Conservation (phyloP, 2,797 vertebrate genomes). For the Lindbergichthys nudifrons region DNA sequence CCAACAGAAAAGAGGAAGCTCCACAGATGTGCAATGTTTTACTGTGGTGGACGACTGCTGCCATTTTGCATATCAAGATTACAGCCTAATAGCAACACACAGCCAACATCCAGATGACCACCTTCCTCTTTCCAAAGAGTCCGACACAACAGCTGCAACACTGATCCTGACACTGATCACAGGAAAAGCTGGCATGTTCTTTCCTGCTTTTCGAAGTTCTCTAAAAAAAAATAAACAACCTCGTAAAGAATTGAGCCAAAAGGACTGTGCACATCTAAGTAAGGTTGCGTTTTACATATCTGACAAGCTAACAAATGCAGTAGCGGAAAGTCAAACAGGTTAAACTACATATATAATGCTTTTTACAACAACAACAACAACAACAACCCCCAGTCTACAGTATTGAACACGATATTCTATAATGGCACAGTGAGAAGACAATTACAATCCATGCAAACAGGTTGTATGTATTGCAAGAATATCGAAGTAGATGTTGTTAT, state of each 20-base stretch:
- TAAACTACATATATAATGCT: not conserved
- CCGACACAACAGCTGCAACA: conserved; percentile 10
- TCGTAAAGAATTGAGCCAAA: not conserved
- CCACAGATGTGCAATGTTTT: conserved; percentile 79
- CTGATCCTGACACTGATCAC: not conserved
- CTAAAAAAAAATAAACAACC: not conserved
- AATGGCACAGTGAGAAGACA: not conserved
- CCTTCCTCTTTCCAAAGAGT: conserved; percentile 70
- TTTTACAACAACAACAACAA: not conserved
- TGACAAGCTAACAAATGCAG: not conserved
- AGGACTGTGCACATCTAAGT: not conserved
- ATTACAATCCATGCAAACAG: not conserved
- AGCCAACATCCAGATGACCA: conserved; percentile 49
- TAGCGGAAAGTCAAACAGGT: not conserved
- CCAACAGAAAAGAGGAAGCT: conserved; percentile 84
- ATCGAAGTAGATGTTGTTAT: not conserved
- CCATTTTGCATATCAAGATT: conserved; percentile 86
- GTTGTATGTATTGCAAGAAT: not conserved
- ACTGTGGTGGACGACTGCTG: conserved; percentile 39
- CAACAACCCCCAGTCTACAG: not conserved
- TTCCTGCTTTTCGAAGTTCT: not conserved
- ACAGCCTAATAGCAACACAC: conserved; percentile 36
- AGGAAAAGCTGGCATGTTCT: not conserved
- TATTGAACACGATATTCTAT: not conserved
- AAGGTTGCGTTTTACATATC: not conserved